Base-by-base conservation (phyloP, 2,113 vertebrate genomes). In the Balaeniceps rex region DNA sequence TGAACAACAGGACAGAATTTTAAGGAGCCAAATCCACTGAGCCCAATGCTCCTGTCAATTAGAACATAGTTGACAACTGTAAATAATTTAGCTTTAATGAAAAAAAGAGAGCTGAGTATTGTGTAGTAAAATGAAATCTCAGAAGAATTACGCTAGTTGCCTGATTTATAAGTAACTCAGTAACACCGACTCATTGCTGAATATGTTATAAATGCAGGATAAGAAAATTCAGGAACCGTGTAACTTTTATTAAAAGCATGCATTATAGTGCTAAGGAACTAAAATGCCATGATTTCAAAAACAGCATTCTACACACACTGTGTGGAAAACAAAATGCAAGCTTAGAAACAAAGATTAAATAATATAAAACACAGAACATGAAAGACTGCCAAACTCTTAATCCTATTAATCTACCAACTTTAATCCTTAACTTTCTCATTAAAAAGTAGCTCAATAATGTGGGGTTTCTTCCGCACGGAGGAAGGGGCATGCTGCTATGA, bases 391-490 rank as follows among this genome's bases (percentile, higher is more conserved):
- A 95, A 77, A 54, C 29, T 49, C 75, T 83, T 97, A 95, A 97
- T 95, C 95, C 96, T 74, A 88, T 95, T 97, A 96, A 93, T 65
- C 46, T 61, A 65, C 71, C 78, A 49, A 63, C 11, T 80, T 80
- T 34, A 96, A 95, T 96, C 93, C 78, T n/a, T 54, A 51, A 58
- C 25, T 80, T 89, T 69, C 94, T 96, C 93, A 87, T 95, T 95
- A 95, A 91, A 83, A 87, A 28, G 19, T 4, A 42, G 63, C 68
- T 84, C 49, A 18, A 22, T 79, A 69, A 36, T 9, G 42, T 9
- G 38, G 72, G 55, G 83, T 49, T 93, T 40, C 74, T 92, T 75
- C 92, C 7, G 3, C 75, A 36, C 1, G 2, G 26, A 90, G 82
- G 88, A 90, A 31, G 60, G 85, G 58, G 51, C 34, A 4, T 2